Evolutionary conservation across 2,888 invertebrate species (phyloP).

Genomic region (Bugula neritina): DNA sequence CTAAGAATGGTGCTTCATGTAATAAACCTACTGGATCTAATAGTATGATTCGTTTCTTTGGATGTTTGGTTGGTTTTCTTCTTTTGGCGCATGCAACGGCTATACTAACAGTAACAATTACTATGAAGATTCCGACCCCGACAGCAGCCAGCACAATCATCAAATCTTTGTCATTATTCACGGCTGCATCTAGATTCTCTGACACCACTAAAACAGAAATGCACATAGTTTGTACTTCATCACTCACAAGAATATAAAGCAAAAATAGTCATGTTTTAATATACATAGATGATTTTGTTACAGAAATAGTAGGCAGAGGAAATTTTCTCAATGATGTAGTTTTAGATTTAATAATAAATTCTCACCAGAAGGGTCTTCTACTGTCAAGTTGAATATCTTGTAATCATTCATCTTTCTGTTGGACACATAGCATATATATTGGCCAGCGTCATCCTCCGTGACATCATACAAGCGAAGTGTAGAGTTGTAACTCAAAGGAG

Average conservation of each 20-base stretch:
- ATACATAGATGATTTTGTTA: no score
- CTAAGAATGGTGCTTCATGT: no score
- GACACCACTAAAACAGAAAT: no score
- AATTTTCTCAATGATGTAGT: no score
- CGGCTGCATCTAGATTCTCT: neutral
- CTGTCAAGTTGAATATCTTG: slow-evolving; percentile 12
- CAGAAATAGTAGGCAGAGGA: no score
- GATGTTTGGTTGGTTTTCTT: slow-evolving; percentile 15
- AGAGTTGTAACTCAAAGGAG: neutral
- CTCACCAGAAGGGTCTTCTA: neutral
- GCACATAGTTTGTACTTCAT: no score
- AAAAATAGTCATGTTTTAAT: no score
- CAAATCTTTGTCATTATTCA: neutral
- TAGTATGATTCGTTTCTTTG: slow-evolving; percentile 17
- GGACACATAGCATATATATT: slow-evolving; percentile 7
- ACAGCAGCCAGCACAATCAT: neutral
- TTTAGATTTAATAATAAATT: no score
- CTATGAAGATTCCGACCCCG: neutral
- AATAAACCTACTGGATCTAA: neutral
- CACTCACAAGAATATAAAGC: no score
- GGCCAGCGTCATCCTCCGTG: slow-evolving; percentile 3
- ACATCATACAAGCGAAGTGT: neutral
- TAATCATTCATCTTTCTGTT: neutral
- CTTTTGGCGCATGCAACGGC: neutral
- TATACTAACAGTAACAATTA: neutral